A percentile compares a stretch with the other conserved stretches of the same genome.
Evolutionary conservation across 2,888 invertebrate genomes (phyloP).

Genomic region (Prionchulus punctatus): DNA sequence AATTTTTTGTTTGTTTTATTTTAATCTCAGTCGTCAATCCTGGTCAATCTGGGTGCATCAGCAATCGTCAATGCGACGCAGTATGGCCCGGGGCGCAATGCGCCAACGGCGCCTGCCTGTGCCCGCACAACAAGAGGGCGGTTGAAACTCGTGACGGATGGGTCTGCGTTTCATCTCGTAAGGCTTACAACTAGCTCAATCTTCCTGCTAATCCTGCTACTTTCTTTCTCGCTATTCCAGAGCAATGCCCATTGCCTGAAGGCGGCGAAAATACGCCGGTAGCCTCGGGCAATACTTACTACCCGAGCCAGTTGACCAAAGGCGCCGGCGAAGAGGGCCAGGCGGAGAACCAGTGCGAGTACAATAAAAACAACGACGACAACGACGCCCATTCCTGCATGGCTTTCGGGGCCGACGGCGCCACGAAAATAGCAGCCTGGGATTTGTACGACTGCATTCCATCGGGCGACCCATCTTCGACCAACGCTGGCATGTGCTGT

Average conservation of each 20-base stretch:
- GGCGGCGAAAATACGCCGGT: too few relatives aligned
- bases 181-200: too few relatives aligned
- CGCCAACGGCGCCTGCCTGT: slow-evolving; percentile 1
- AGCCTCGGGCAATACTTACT: too few relatives aligned
- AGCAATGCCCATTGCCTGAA: slow-evolving; percentile 5
- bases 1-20: not conserved
- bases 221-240: not conserved
- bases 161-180: not conserved
- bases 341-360: too few relatives aligned
- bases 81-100: slow-evolving; percentile 1
- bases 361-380: not conserved
- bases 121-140: not conserved
- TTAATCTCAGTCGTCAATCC: not conserved
- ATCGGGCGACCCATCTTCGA: not conserved
- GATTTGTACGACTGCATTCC: slow-evolving; percentile 6
- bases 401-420: too few relatives aligned
- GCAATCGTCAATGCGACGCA: slow-evolving; percentile 1
- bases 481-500: slow-evolving; percentile 2
- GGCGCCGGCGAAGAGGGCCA: too few relatives aligned
- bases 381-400: not conserved
- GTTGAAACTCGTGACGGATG: slow-evolving; percentile 5
- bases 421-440: too few relatives aligned
- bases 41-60: not conserved
- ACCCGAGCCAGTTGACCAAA: too few relatives aligned
- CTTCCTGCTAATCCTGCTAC: not conserved